Evolutionary conservation across 2,113 vertebrate genomes (phyloP), one percentile per base, ranked within the genome.

Genomic region (Theropithecus gelada): DNA sequence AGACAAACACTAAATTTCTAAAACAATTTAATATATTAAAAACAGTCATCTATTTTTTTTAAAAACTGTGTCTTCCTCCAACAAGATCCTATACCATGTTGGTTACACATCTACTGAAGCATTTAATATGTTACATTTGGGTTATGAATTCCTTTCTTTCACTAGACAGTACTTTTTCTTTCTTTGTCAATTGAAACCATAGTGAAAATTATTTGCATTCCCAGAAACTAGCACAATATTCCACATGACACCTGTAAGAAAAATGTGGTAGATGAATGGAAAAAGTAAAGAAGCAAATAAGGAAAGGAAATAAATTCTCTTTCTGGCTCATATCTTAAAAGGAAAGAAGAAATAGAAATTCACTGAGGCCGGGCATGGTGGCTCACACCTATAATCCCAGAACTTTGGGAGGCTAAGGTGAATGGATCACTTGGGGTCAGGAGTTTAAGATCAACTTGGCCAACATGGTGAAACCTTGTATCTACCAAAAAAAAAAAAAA

Each of bases 181-280:
- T 52, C 66, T 95, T 93, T 89, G 82, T 90, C 59, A 96, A 25
- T 8, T 88, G 84, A 93, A 8, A 80, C 3, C 25, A 73, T 82
- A 43, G 25, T 48, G 35, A 81, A 94, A 90, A 87, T 90, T 86
- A 55, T 94, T 94, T 92, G 6, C 52, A 84, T 80, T 93, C 40
- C 23, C 30, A n/a, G 68, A 93, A 79, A 8, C 27, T 92, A 94
- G 59, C 1, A 57, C 3, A 73, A 3, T 45, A 8, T 14, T 73
- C 6, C 13, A 32, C 20, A 38, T 61, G 57, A 81, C 68, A 6
- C 25, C 27, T 93, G 32, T 17, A 75, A 64, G 81, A 83, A 92
- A 90, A 55, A 80, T 35, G 27, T 87, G 52, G 23, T 40, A 68
- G 45, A 90, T 85, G 43, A 82, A 81, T 16, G 50, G 25, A 81